phyloP scores from a whole-genome alignment of 2,113 vertebrate species.

The Gallinago paraguaiae region DNA sequence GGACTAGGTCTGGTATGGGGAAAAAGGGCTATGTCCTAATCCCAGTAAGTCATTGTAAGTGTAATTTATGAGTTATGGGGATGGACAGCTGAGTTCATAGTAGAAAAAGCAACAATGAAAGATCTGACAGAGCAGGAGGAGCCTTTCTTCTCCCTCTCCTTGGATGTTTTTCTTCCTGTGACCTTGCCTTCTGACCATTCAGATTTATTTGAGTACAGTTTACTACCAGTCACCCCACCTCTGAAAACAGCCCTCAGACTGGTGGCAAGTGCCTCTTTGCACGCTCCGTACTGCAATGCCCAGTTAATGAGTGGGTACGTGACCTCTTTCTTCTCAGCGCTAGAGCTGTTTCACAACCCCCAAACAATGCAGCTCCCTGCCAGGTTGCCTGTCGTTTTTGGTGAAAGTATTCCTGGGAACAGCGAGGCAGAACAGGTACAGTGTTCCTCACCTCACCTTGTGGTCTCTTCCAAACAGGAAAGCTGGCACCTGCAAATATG shows the following conservation, averaged over 20 bases:
- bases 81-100: neutral
- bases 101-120: neutral
- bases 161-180: slow-evolving; percentile 33
- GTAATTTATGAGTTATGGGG: neutral
- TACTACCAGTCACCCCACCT: slow-evolving; percentile 7
- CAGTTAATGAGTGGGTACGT: slow-evolving; percentile 5
- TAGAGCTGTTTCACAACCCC: slow-evolving; percentile 34
- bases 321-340: slow-evolving; percentile 5
- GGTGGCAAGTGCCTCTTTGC: neutral
- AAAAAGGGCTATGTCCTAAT: neutral
- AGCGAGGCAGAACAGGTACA: neutral
- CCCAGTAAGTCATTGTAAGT: neutral
- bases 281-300: neutral
- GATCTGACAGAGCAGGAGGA: neutral
- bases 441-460: neutral
- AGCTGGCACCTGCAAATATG: neutral
- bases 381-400: neutral
- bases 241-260: neutral
- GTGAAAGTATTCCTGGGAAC: slow-evolving; percentile 56
- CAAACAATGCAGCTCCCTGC: neutral
- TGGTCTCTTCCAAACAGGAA: neutral
- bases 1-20: neutral
- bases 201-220: neutral
- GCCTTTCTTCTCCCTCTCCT: neutral
- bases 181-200: neutral